phyloP scores from a whole-genome alignment of 2,797 vertebrate species.

The Bradypus variegatus region DNA sequence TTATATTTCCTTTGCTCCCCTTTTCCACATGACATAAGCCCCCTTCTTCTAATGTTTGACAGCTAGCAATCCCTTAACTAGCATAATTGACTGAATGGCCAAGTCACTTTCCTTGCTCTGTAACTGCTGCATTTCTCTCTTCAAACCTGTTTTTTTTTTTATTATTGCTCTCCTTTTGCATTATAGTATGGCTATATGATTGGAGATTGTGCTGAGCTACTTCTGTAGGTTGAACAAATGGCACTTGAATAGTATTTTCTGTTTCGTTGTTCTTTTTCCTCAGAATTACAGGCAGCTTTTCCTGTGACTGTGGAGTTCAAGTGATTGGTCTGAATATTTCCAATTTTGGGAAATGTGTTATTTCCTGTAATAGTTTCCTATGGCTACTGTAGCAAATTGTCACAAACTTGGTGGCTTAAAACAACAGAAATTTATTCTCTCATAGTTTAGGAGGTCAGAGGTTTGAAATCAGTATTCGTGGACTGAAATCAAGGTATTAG shows the following conservation, averaged over 20 bases:
- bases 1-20: background rate
- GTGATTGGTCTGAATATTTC: background rate
- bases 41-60: background rate
- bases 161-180: background rate
- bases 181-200: background rate
- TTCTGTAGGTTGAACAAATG: conserved; percentile 1
- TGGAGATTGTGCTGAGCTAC: background rate
- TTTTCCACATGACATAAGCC: background rate
- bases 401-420: background rate
- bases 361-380: conserved; percentile 1
- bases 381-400: background rate
- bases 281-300: conserved; percentile 3
- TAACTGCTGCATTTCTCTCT: conserved; percentile 8
- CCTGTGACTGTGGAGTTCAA: conserved; percentile 12
- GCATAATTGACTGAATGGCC: background rate
- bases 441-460: background rate
- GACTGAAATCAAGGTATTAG: background rate
- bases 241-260: conserved; percentile 4
- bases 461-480: background rate
- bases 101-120: background rate
- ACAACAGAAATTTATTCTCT: conserved; percentile 7
- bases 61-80: background rate
- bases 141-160: background rate
- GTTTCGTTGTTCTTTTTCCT: conserved; percentile 12
- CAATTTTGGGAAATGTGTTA: background rate